These are phyloP conservation scores for Bergia puertoricense DNA, from an alignment of 92 coral and sea anemone species.

Conservation along the genomic window DNA sequence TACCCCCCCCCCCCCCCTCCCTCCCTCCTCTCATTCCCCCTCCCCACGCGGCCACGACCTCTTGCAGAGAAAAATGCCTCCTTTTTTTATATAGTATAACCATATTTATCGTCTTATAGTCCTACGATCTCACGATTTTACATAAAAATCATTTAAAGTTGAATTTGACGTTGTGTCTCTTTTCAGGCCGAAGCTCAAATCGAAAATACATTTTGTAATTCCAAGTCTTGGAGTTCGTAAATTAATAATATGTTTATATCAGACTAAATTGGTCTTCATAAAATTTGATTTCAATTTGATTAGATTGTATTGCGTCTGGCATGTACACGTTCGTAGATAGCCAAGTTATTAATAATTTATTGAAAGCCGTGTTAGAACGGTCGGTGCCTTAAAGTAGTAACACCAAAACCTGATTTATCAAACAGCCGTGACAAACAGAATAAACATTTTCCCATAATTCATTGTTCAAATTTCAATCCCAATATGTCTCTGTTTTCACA, in stretches of 20 bases:
- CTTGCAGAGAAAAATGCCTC: too few species aligned
- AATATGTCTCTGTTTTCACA: neutral
- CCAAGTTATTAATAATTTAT: neutral
- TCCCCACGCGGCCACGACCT: too few species aligned
- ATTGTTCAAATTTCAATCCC: neutral
- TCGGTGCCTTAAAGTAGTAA: neutral
- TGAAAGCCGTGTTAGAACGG: neutral
- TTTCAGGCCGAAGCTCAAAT: neutral
- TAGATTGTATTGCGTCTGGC: neutral
- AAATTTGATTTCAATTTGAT: neutral
- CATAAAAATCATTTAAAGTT: neutral
- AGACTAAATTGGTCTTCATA: neutral
- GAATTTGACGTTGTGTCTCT: neutral
- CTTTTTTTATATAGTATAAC: too few species aligned
- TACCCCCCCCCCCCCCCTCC: too few species aligned
- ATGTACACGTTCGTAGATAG: neutral
- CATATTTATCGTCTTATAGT: too few species aligned
- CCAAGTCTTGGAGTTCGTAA: neutral
- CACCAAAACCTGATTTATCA: neutral
- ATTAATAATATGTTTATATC: too few species aligned
- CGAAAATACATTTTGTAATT: neutral
- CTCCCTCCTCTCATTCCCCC: too few species aligned
- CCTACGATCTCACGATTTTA: neutral
- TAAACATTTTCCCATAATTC: neutral
- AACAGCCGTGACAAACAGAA: neutral